Percentiles rank a stretch among this genome's conserved stretches.
These are phyloP conservation scores for Eleginops maclovinus DNA, from an alignment of 2,113 vertebrate genomes.

Conservation along the genomic window DNA sequence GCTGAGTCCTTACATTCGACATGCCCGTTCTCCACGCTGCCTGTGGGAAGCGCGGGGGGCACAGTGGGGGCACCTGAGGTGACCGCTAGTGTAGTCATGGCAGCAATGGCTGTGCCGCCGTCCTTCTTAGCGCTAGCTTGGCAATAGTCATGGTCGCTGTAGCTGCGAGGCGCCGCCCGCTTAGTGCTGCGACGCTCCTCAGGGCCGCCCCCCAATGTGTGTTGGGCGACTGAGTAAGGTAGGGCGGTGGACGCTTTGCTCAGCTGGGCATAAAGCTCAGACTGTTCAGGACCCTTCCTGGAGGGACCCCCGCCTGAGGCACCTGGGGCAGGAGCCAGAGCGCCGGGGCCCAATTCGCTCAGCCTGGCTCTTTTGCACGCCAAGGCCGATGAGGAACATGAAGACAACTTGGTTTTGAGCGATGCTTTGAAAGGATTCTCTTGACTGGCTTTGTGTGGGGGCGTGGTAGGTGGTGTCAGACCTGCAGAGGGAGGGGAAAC, in stretches of 20 bases:
- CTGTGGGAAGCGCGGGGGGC: constrained; percentile 76
- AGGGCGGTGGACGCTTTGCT: constrained; percentile 90
- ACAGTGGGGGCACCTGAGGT: constrained; percentile 84
- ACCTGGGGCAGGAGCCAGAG: constrained; percentile 80
- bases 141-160: constrained; percentile 99
- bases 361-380: constrained; percentile 91
- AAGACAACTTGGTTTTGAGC: constrained; percentile 95
- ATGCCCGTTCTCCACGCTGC: constrained; percentile 89
- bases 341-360: constrained; percentile 87
- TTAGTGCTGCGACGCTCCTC: constrained; percentile 89
- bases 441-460: constrained; percentile 99
- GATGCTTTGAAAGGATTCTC: constrained; percentile 98
- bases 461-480: constrained; percentile 99
- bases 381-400: constrained; percentile 93
- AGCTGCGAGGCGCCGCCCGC: constrained; percentile 88
- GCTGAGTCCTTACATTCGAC: constrained; percentile 91
- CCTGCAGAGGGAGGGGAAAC: constrained; percentile 80
- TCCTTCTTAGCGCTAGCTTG: constrained; percentile 92
- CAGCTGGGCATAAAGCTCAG: constrained; percentile 95
- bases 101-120: constrained; percentile 66
- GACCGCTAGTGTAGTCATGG: constrained; percentile 62
- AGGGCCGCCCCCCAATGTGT: constrained; percentile 79
- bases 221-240: constrained; percentile 78
- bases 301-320: constrained; percentile 83
- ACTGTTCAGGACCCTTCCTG: constrained; percentile 92